These are phyloP conservation scores for Drosophila mauritiana DNA, from an alignment of 1,140 invertebrate genomes.

Conservation along the genomic window DNA sequence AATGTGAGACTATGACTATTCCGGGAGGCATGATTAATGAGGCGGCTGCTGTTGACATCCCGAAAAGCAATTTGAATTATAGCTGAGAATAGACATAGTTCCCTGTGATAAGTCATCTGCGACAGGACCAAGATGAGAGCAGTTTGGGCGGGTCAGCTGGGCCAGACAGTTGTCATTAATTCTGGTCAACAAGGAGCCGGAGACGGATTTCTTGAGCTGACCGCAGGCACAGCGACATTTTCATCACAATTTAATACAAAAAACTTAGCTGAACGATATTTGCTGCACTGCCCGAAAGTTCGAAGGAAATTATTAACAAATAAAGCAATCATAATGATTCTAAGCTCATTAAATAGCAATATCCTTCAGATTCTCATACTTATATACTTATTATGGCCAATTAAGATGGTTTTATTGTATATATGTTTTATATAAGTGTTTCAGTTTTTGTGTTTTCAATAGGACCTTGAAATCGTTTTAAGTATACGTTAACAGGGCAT, in stretches of 20 bases:
- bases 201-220: conserved; percentile 41
- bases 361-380: too few relatives aligned
- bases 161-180: conserved; percentile 80
- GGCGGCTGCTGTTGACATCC: conserved; percentile 58
- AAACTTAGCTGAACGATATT: conserved; percentile 19
- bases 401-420: too few relatives aligned
- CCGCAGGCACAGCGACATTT: conserved; percentile 62
- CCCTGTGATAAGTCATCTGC: conserved; percentile 78
- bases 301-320: too few relatives aligned
- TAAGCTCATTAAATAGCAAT: too few relatives aligned
- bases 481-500: too few relatives aligned
- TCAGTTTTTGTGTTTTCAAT: too few relatives aligned
- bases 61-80: conserved; percentile 62
- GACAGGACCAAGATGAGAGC: conserved; percentile 17
- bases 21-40: conserved; percentile 54
- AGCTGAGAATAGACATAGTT: conserved; percentile 60
- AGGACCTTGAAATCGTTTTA: too few relatives aligned
- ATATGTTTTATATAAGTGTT: too few relatives aligned
- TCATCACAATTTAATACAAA: conserved; percentile 78
- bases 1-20: conserved; percentile 50
- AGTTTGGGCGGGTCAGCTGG: conserved; percentile 59
- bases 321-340: too few relatives aligned
- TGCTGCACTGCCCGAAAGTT: not conserved
- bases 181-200: conserved; percentile 48
- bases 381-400: too few relatives aligned